Conservation (phyloP, 2,888 invertebrate genomes). For the Dione juno region DNA sequence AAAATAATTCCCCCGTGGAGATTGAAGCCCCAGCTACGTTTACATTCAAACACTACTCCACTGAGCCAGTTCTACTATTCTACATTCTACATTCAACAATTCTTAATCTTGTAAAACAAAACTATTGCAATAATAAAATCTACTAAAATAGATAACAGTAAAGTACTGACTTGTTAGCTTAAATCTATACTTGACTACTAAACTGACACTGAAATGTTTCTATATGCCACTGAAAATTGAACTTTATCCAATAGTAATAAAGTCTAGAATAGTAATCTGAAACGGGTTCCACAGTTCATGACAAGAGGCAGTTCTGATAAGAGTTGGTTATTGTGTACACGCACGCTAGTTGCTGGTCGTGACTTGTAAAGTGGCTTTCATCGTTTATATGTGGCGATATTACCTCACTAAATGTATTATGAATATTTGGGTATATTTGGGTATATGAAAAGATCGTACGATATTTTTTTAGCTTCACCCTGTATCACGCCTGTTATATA, state of each 20-base stretch:
- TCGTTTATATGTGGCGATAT: conserved; percentile 17
- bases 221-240: not conserved
- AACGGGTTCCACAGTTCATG: conserved; percentile 32
- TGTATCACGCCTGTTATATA: no score
- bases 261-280: not conserved
- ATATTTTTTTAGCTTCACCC: not conserved
- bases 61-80: not conserved
- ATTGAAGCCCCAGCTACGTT: no score
- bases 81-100: not conserved
- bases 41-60: no score
- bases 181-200: conserved; percentile 33
- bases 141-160: conserved; percentile 26
- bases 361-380: conserved; percentile 33
- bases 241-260: not conserved
- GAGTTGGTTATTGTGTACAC: conserved; percentile 36
- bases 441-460: not conserved
- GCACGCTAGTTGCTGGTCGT: conserved; percentile 34
- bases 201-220: conserved; percentile 16
- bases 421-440: not conserved
- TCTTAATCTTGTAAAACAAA: conserved; percentile 11
- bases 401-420: not conserved
- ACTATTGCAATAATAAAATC: conserved; percentile 28
- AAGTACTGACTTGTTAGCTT: conserved; percentile 37
- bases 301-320: conserved; percentile 37
- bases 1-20: no score